phyloP scores from a whole-genome alignment of 2,888 invertebrate genomes.

The Dasysyrphus albostriatus region DNA sequence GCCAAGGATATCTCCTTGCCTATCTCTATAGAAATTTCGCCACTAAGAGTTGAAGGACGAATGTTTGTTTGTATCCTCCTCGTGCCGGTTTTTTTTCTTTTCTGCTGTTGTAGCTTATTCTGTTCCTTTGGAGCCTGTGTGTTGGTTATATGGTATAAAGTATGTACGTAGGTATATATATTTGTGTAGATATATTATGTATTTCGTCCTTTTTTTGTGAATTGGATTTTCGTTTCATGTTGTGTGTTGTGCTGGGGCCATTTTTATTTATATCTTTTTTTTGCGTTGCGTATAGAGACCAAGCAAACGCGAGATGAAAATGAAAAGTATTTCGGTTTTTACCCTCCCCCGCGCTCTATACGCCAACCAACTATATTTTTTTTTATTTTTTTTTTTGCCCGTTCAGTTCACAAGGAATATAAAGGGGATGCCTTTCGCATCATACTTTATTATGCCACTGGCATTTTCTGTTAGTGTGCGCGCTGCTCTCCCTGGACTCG shows the following conservation, averaged over 20 bases:
- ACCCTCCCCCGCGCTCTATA: conserved; percentile 38
- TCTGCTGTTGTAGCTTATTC: not conserved
- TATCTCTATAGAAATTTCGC: conserved; percentile 50
- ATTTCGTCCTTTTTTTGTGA: conserved; percentile 54
- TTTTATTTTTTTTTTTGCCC: conserved; percentile 46
- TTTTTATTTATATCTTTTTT: conserved; percentile 50
- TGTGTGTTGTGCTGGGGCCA: conserved; percentile 42
- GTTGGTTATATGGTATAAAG: not conserved
- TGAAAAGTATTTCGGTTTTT: conserved; percentile 64
- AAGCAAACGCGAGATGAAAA: conserved; percentile 68
- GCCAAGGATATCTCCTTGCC: conserved; percentile 62
- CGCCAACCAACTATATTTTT: conserved; percentile 20
- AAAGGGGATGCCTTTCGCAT: conserved; percentile 49
- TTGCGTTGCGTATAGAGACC: conserved; percentile 49
- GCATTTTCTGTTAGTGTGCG: conserved; percentile 37
- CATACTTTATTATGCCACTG: conserved; percentile 61
- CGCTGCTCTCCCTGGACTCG: conserved; percentile 21
- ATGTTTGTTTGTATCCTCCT: conserved; percentile 51
- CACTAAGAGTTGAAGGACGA: conserved; percentile 75
- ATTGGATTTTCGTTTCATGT: conserved; percentile 66
- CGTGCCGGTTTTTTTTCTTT: conserved; percentile 39
- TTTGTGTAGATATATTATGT: not conserved
- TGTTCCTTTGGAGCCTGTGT: conserved; percentile 16
- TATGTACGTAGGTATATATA: not conserved
- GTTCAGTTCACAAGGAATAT: not conserved